Base-by-base conservation (phyloP, 2,797 vertebrate species). In the Sebastes minor region DNA sequence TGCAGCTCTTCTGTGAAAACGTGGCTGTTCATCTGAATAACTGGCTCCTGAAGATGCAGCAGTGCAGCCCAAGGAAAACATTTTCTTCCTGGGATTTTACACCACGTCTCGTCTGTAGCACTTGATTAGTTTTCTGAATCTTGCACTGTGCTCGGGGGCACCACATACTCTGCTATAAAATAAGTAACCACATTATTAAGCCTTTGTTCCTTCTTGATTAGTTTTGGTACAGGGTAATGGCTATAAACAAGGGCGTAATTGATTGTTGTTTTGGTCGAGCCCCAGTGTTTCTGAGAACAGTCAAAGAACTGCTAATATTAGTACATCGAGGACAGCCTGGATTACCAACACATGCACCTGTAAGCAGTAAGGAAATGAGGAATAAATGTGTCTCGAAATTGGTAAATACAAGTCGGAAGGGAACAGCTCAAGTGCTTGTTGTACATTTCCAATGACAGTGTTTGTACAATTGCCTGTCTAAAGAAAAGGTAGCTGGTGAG, bases 261-360 rank as follows among this genome's bases (percentile, higher is more conserved):
- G 88, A 91, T 88, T 88, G 89, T 91, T 91, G 85, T 91, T 89
- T 80, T 88, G 74, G 55, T 75, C 32, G 3, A 81, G 56, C 27
- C n/a, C 25, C 22, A 0, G 42, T 52, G 69, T 82, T 86, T 89
- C 83, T 74, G 59, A 69, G 82, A 89, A 90, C 72, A 60, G 62
- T 76, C 59, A n/a, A 71, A 83, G 52, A 60, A 14, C 56, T 53
- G 77, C 90, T 86, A 86, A 82, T 86, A 86, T 90, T 87, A 83
- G 89, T 77, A 70, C 84, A 74, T 25, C 18, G 80, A 81, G 65
- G 52, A 35, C 73, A 49, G 82, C 75, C 80, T 52, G 86, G 70
- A 74, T 71, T 30, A 53, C 30, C 27, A 53, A 62, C 68, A 73
- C 72, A 3, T 14, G 25, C 23, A 73, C 74, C 62, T 65, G 30